phyloP scores from a whole-genome alignment of 2,113 vertebrate species.

The Sylvilagus bachmani region DNA sequence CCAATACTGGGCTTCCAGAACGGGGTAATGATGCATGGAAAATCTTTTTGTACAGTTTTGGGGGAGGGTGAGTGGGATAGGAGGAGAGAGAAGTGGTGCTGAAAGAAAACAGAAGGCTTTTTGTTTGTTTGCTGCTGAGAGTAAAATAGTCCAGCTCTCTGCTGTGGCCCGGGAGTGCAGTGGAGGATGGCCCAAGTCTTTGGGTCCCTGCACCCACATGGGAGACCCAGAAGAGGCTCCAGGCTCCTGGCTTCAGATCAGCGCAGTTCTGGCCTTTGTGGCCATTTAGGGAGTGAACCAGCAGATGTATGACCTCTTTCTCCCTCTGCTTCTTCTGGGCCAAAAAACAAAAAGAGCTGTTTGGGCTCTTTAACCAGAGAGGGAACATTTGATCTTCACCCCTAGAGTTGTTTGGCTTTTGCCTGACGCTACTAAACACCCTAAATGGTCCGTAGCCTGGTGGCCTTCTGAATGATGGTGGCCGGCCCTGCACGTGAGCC shows the following conservation, averaged over 20 bases:
- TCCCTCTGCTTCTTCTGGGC: too few species aligned
- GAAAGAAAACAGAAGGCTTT: neutral
- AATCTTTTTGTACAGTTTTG: conserved; percentile 8
- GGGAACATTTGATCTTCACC: neutral
- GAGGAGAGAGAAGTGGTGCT: neutral
- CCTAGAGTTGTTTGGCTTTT: conserved; percentile 31
- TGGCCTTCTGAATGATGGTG: neutral
- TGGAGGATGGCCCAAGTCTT: too few species aligned
- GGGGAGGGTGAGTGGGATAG: neutral
- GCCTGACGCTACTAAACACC: conserved; percentile 11
- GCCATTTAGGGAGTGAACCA: too few species aligned
- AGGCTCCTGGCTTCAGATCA: too few species aligned
- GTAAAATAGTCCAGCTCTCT: neutral
- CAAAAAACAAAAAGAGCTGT: neutral
- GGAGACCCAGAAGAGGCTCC: too few species aligned
- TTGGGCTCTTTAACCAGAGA: conserved; percentile 11
- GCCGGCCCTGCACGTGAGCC: neutral
- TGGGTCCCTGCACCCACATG: too few species aligned
- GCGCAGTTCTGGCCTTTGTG: too few species aligned
- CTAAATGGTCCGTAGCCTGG: neutral
- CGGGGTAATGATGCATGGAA: neutral
- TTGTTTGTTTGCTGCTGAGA: neutral
- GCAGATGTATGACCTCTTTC: too few species aligned
- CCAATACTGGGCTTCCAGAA: conserved; percentile 3
- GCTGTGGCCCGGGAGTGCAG: too few species aligned